Evolutionary conservation across 2,797 vertebrate genomes (phyloP), one percentile per base, ranked within the genome.

Genomic region (Spea hammondii): DNA sequence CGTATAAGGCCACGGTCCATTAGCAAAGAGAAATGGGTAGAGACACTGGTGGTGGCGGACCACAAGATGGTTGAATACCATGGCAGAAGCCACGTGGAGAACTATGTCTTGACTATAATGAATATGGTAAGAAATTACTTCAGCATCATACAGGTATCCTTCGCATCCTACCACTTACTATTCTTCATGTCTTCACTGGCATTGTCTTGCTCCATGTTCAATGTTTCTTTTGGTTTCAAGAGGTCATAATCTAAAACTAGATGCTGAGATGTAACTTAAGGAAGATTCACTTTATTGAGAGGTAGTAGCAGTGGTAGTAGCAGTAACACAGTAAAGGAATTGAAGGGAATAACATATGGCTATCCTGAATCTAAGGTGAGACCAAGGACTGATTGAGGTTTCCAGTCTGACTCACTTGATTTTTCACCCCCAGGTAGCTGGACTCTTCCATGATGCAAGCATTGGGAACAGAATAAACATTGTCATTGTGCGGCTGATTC

Each of bases 11-110:
- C 86, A 14, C 95, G 96, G 57, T 99, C 97, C 0, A 84, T 98
- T 87, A 99, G 97, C 92, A 93, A 88, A 76, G 97, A 99, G 88
- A 98, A 95, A 86, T 99, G 97, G 97, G 97, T 99, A 87, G 98
- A 99, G 84, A 96, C 96, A 0, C 88, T 99, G 89, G 97, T 99
- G 86, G 98, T 99, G 78, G 97, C 97, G 0, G 98, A 99, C 81
- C 67, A 93, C 32, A 98, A 98, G 85, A 99, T 99, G 98, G 92
- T 98, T 78, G 94, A 98, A 83, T 93, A 96, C 83, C 97, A 99
- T 0, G 96, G 98, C 32, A 94, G 88, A 5, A 89, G 90, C 4
- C 87, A 89, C 0, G 91, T 97, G 5, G 96, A 98, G 87, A 94
- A 87, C 87, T 99, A 99, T 0, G 91, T 96, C 79, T 92, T 99